Conservation (phyloP, 2,888 invertebrate genomes). For the Aproaerema taeniolella region DNA sequence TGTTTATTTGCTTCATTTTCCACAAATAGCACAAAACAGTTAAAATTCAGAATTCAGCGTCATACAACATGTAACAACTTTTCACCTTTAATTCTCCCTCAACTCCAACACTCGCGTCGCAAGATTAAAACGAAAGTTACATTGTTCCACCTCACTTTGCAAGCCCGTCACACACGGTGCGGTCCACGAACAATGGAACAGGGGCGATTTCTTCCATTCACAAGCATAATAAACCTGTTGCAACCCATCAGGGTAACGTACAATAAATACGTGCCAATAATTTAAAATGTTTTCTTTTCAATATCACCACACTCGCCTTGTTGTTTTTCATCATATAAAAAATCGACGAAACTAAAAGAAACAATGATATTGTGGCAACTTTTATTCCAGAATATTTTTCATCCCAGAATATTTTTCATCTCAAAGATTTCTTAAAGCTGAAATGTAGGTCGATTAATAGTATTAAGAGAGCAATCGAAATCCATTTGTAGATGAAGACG, state of each 20-base stretch:
- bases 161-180: conserved; percentile 11
- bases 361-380: neutral
- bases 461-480: conserved; percentile 2
- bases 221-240: conserved; percentile 23
- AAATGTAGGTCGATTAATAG: conserved; percentile 1
- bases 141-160: conserved; percentile 4
- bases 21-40: too few species aligned
- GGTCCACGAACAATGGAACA: conserved; percentile 11
- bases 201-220: conserved; percentile 1
- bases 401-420: too few species aligned
- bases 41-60: too few species aligned
- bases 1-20: too few species aligned
- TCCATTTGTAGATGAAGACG: conserved; percentile 8
- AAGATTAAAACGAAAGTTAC: conserved; percentile 12
- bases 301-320: too few species aligned
- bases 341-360: conserved; percentile 3
- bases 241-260: conserved; percentile 22
- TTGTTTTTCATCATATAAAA: conserved; percentile 21
- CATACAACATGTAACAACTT: too few species aligned
- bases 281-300: conserved; percentile 20
- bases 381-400: neutral
- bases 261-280: conserved; percentile 26
- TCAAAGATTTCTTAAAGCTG: too few species aligned
- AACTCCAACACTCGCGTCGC: conserved; percentile 3
- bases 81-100: conserved; percentile 10